phyloP scores from a whole-genome alignment of 2,113 vertebrate genomes.

The Spermophilus dauricus region DNA sequence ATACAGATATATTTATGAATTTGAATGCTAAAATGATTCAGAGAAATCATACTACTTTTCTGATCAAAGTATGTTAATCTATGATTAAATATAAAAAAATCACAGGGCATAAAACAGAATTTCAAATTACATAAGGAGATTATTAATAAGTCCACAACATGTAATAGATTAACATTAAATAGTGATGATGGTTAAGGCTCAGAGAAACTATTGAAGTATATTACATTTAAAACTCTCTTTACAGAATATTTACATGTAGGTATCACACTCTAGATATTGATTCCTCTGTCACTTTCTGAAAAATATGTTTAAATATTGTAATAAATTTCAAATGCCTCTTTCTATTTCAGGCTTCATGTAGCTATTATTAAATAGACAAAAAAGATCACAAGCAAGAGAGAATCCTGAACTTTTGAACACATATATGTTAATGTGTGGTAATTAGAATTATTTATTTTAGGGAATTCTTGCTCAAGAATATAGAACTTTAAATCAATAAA shows the following conservation, averaged over 20 bases:
- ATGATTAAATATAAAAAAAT: not conserved
- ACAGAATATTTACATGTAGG: not conserved
- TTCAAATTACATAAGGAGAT: not conserved
- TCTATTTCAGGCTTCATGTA: not conserved
- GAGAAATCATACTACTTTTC: not conserved
- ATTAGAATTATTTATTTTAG: not conserved
- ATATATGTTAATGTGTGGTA: not conserved
- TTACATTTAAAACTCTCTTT: not conserved
- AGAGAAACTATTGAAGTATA: not conserved
- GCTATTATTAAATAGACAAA: conserved; percentile 11
- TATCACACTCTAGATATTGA: not conserved
- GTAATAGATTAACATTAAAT: not conserved
- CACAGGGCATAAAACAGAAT: not conserved
- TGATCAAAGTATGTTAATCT: not conserved
- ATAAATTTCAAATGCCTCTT: not conserved
- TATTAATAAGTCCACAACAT: not conserved
- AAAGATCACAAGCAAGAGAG: not conserved
- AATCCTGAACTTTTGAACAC: not conserved
- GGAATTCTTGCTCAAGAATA: not conserved
- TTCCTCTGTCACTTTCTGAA: not conserved
- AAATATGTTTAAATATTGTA: not conserved
- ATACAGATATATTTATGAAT: not conserved
- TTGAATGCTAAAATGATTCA: not conserved
- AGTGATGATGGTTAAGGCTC: not conserved
- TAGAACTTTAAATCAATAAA: not conserved